Evolutionary conservation across 23 tunicate genomes (phyloP).

Genomic region (Halocynthia roretzi): DNA sequence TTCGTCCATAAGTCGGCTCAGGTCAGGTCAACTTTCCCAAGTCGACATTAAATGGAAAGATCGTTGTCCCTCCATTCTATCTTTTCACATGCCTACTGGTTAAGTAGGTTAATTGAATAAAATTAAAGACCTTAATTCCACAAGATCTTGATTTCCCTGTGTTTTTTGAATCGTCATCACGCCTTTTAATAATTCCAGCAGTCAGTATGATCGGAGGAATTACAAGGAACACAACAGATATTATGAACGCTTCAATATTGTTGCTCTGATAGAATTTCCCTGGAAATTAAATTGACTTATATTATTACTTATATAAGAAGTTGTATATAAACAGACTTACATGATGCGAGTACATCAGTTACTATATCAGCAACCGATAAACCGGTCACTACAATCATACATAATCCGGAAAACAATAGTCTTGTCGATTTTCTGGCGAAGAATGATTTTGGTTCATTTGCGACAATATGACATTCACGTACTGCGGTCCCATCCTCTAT

Average conservation of each 20-base stretch:
- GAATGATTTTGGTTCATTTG: background rate
- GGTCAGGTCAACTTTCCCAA: too few relatives aligned
- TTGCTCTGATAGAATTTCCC: conserved; percentile 16
- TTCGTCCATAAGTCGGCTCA: too few relatives aligned
- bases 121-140: conserved; percentile 10
- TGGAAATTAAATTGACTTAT: background rate
- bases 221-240: conserved; percentile 19
- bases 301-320: background rate
- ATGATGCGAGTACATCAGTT: conserved; percentile 22
- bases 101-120: too few relatives aligned
- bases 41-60: too few relatives aligned
- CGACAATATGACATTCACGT: background rate
- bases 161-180: conserved; percentile 17
- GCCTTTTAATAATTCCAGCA: conserved; percentile 16
- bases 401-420: conserved; percentile 16
- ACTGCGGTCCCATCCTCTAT: background rate
- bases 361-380: conserved; percentile 24
- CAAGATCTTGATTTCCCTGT: conserved; percentile 10
- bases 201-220: conserved; percentile 19
- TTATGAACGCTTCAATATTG: background rate
- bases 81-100: too few relatives aligned
- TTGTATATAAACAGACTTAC: conserved; percentile 4
- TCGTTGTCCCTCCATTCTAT: too few relatives aligned
- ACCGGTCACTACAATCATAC: conserved; percentile 19
- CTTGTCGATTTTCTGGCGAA: conserved; percentile 20